Evolutionary conservation across 2,797 vertebrate genomes (phyloP).

Genomic region (Bovichtus variegatus): DNA sequence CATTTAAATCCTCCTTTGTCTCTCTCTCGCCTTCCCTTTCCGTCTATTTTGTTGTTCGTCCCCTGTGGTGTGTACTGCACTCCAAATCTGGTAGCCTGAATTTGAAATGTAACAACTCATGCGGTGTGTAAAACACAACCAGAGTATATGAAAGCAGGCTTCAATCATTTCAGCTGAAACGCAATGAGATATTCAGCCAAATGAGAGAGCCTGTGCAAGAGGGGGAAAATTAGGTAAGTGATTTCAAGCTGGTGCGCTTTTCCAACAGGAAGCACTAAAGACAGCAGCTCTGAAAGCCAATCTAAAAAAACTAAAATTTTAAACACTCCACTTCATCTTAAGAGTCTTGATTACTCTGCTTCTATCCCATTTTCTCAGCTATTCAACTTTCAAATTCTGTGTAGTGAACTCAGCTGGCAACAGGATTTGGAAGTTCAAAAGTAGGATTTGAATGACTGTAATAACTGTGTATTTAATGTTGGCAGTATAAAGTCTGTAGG

Average conservation of each 20-base stretch:
- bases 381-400: background rate
- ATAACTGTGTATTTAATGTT: background rate
- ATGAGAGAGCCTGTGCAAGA: background rate
- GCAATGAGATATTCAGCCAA: constrained; percentile 26
- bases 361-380: background rate
- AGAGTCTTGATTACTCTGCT: constrained; percentile 29
- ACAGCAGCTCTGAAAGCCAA: constrained; percentile 10
- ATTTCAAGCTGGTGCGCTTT: constrained; percentile 45
- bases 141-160: constrained; percentile 1
- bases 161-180: background rate
- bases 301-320: background rate
- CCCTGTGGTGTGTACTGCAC: background rate
- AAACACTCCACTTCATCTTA: constrained; percentile 29
- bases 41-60: background rate
- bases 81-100: background rate
- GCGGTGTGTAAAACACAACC: constrained; percentile 6
- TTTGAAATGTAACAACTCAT: constrained; percentile 14
- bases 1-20: background rate
- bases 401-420: background rate
- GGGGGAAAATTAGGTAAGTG: constrained; percentile 25
- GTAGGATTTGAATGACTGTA: background rate
- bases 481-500: background rate
- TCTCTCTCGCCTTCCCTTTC: background rate
- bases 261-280: constrained; percentile 7
- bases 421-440: background rate